Percentiles rank a stretch among this genome's conserved stretches.
These are phyloP conservation scores for Propithecus perrieri DNA, from an alignment of 2,797 vertebrate species.

Conservation along the genomic window DNA sequence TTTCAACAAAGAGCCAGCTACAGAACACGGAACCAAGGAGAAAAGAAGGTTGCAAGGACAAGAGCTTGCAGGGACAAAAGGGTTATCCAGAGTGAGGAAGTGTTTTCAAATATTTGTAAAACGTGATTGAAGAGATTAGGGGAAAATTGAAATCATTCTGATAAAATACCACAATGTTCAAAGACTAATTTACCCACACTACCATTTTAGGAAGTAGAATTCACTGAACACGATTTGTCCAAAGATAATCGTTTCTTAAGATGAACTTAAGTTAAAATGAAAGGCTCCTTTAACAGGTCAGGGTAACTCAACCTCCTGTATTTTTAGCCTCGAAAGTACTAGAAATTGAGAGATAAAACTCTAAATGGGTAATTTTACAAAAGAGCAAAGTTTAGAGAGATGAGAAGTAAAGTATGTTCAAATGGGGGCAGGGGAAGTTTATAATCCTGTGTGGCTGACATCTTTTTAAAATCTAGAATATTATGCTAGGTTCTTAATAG, in stretches of 20 bases:
- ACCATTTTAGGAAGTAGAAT: slow-evolving; percentile 51
- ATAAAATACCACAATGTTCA: slow-evolving; percentile 72
- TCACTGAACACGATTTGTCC: slow-evolving; percentile 64
- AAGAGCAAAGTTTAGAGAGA: neutral
- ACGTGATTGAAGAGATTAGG: slow-evolving; percentile 54
- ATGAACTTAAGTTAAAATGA: slow-evolving; percentile 65
- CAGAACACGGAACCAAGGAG: neutral
- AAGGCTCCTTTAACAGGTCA: slow-evolving; percentile 44
- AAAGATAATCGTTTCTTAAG: slow-evolving; percentile 64
- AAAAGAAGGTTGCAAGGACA: slow-evolving; percentile 19
- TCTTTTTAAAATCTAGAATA: slow-evolving; percentile 20
- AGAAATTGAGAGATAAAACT: slow-evolving; percentile 25
- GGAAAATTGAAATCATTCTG: slow-evolving; percentile 50
- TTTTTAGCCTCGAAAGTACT: neutral
- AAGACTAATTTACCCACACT: neutral
- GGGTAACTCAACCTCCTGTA: neutral
- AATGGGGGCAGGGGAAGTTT: neutral
- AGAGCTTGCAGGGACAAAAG: neutral
- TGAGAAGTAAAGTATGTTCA: neutral
- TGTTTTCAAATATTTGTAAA: slow-evolving; percentile 34
- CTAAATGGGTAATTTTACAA: neutral
- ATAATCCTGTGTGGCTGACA: neutral
- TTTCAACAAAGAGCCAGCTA: neutral
- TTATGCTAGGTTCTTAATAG: neutral
- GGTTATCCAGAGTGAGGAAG: neutral